Evolutionary conservation across 2,113 vertebrate genomes (phyloP).

Genomic region (Pterocles orientalis): DNA sequence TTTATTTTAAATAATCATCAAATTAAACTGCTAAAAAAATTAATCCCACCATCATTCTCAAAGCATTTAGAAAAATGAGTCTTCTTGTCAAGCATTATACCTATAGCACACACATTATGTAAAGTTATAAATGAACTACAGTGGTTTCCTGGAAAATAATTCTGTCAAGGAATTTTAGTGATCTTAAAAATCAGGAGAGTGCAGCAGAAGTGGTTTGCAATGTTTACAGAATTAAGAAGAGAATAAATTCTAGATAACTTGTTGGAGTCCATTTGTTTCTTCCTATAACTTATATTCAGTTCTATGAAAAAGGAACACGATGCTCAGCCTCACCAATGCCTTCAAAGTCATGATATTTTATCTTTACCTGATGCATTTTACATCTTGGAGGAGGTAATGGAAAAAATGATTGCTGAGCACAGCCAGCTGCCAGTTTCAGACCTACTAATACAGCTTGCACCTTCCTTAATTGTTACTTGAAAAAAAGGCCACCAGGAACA

Average conservation of each 20-base stretch:
- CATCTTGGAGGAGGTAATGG: not conserved
- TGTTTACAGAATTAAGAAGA: not conserved
- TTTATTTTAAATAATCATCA: not conserved
- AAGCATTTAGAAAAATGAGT: not conserved
- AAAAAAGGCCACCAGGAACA: not conserved
- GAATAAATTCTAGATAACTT: not conserved
- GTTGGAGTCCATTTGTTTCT: not conserved
- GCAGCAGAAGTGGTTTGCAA: not conserved
- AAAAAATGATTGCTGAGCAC: not conserved
- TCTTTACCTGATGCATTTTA: not conserved
- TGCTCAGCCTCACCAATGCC: not conserved
- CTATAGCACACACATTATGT: not conserved
- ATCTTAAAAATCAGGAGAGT: not conserved
- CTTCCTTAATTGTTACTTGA: not conserved
- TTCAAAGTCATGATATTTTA: not conserved
- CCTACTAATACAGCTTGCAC: not conserved
- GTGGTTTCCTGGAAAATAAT: not conserved
- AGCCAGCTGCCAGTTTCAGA: fast-evolving
- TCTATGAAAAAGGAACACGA: not conserved
- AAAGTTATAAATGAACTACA: not conserved
- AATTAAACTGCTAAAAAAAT: not conserved
- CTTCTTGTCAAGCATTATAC: not conserved
- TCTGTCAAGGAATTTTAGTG: not conserved
- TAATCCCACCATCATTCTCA: not conserved
- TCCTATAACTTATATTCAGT: not conserved